Evolutionary conservation across 1,140 invertebrate species (phyloP).

Genomic region (Octopus sinensis): DNA sequence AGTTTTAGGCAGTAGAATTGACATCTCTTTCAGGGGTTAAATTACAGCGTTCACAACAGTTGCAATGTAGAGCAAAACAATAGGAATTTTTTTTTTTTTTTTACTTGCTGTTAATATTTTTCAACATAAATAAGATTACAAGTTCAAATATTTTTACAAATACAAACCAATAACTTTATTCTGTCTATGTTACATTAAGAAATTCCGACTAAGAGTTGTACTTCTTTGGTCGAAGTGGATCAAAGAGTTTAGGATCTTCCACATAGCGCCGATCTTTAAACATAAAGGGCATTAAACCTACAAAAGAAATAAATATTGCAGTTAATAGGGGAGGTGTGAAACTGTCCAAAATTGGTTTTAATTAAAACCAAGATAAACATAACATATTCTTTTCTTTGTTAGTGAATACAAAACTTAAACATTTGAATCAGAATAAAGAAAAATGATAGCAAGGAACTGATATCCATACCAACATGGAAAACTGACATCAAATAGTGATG

Average conservation of each 20-base stretch:
- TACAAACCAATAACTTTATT: neutral
- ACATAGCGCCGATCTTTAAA: slow-evolving; percentile 33
- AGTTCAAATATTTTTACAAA: neutral
- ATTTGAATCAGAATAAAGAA: no score
- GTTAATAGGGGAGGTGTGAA: neutral
- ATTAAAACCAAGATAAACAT: neutral
- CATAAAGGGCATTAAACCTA: slow-evolving; percentile 36
- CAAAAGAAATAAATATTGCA: slow-evolving; percentile 16
- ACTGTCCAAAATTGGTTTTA: neutral
- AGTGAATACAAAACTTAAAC: neutral
- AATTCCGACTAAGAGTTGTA: neutral
- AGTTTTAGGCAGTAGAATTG: no score
- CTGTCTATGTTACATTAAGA: neutral
- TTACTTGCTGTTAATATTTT: neutral
- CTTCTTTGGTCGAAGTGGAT: slow-evolving; percentile 26
- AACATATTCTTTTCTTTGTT: neutral
- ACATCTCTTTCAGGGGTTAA: no score
- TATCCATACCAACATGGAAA: no score
- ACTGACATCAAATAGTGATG: no score
- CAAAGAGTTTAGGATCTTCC: slow-evolving; percentile 35
- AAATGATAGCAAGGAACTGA: no score
- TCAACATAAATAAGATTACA: neutral
- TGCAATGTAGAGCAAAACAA: neutral
- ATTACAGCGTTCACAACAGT: neutral
- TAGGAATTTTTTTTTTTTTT: neutral